Percentiles rank a stretch among this genome's conserved stretches.
These are phyloP conservation scores for Microctenopoma steveboyesi DNA, from an alignment of 2,797 vertebrate genomes.

Conservation along the genomic window DNA sequence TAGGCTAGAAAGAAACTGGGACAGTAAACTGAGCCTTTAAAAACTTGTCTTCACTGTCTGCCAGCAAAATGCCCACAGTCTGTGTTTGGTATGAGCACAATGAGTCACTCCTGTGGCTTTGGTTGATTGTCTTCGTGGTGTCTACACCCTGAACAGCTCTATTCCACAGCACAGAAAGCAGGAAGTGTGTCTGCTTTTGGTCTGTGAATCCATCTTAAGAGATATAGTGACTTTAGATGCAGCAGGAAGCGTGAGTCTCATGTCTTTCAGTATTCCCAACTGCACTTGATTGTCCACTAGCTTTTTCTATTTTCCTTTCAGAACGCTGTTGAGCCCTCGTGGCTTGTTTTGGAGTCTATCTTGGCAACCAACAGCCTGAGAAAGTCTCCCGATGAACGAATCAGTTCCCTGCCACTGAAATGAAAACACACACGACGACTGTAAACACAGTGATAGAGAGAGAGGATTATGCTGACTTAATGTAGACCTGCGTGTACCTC, in stretches of 20 bases:
- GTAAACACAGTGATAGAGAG: not conserved
- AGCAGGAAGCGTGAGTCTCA: slow-evolving; percentile 17
- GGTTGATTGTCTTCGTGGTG: slow-evolving; percentile 32
- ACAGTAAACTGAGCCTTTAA: slow-evolving; percentile 38
- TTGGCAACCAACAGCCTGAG: slow-evolving; percentile 83
- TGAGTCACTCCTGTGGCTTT: slow-evolving; percentile 21
- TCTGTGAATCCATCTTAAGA: slow-evolving; percentile 9
- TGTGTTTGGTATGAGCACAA: slow-evolving; percentile 6
- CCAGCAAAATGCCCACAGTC: slow-evolving; percentile 23
- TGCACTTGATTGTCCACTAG: slow-evolving; percentile 20
- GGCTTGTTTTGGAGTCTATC: slow-evolving; percentile 57
- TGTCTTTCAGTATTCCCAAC: slow-evolving; percentile 21
- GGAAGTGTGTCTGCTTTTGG: slow-evolving; percentile 43
- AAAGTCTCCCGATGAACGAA: slow-evolving; percentile 78
- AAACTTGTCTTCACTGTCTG: slow-evolving; percentile 19
- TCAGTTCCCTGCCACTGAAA: slow-evolving; percentile 82
- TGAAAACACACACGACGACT: not conserved
- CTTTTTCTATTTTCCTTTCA: slow-evolving; percentile 48
- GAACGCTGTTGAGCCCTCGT: slow-evolving; percentile 60
- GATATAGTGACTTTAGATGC: slow-evolving; percentile 36
- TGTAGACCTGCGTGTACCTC: not conserved
- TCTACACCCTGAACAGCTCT: slow-evolving; percentile 12
- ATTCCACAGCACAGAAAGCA: slow-evolving; percentile 9
- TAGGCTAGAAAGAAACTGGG: slow-evolving; percentile 20
- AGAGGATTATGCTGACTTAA: not conserved